Base-by-base conservation (phyloP, 2,113 vertebrate species). In the Heteronetta atricapilla region DNA sequence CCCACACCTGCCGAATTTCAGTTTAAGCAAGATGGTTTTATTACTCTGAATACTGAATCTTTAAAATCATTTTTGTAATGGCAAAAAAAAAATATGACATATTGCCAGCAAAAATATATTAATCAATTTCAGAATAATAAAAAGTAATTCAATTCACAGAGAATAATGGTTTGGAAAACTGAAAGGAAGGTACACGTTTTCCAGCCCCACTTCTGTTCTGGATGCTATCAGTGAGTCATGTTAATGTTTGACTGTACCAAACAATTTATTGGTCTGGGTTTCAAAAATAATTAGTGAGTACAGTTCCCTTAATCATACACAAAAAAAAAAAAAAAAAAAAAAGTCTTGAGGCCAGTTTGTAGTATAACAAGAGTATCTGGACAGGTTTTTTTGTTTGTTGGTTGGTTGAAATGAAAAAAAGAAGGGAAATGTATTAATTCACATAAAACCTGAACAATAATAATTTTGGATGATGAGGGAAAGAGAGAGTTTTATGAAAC, bases 41-140 rank as follows among this genome's bases (percentile, higher is more conserved):
- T 69, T 81, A 63, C 16, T 81, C 64, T 74, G 33, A 19, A 42
- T 16, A 11, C 7, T 0, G 5, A 76, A n/a, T 3, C 19, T 79
- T 77, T n/a, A 33, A n/a, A 64, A 58, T 5, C 84, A 28, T 63
- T 82, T 80, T 38, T 85, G 60, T 48, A 73, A 40, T 2, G 2
- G 6, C 31, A 81, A 60, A 53, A 67, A 87, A 84, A 8, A 6
- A 62, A 10, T 44, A 19, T 26, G 33, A 53, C 1, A 2, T 16
- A 25, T n/a, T 74, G 25, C 91, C 79, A 93, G 55, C 5, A 85
- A 77, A 95, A 95, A 88, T 66, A 63, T 9, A 74, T 85, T 42
- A 76, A 80, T 89, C 82, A 93, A 21, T 88, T 63, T 67, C 31
- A 66, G 22, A 66, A 52, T 66, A 92, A 68, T 67, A 68, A 50